Evolutionary conservation across 2,888 invertebrate species (phyloP).

Genomic region (Dioctria rufipes): DNA sequence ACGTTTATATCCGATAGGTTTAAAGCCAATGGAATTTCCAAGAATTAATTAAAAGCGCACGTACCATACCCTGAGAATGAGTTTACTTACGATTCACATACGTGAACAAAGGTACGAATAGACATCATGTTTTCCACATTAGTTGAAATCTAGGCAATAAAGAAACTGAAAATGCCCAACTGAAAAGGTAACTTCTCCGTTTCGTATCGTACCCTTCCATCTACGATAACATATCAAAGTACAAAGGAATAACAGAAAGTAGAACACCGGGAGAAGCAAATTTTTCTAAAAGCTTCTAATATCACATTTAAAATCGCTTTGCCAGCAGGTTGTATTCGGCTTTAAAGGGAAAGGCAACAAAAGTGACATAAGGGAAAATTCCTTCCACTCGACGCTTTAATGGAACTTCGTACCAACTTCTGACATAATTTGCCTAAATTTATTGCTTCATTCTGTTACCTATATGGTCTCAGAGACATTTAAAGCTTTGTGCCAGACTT

Average conservation of each 20-base stretch:
- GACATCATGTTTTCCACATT: no score
- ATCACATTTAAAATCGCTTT: constrained; percentile 40
- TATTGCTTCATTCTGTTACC: constrained; percentile 44
- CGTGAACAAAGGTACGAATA: no score
- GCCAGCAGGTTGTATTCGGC: constrained; percentile 32
- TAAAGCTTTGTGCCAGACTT: constrained; percentile 6
- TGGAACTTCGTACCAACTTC: constrained; percentile 27
- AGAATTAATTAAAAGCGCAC: no score
- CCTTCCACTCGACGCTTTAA: constrained; percentile 36
- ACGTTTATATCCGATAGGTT: no score
- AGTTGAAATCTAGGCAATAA: no score
- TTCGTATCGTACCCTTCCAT: background rate
- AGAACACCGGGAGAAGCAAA: background rate
- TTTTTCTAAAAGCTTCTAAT: constrained; percentile 16
- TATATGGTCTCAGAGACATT: constrained; percentile 18
- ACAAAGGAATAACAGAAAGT: background rate
- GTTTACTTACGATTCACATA: no score
- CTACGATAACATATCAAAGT: background rate
- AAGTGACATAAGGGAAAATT: constrained; percentile 44
- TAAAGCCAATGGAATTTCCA: no score
- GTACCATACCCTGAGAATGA: no score
- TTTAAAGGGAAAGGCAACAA: constrained; percentile 32
- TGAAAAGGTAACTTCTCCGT: background rate
- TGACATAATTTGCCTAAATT: constrained; percentile 43
- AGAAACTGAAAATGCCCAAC: no score